Evolutionary conservation across 92 coral and sea anemone species (phyloP).

Genomic region (Parazoanthus atlanticus): DNA sequence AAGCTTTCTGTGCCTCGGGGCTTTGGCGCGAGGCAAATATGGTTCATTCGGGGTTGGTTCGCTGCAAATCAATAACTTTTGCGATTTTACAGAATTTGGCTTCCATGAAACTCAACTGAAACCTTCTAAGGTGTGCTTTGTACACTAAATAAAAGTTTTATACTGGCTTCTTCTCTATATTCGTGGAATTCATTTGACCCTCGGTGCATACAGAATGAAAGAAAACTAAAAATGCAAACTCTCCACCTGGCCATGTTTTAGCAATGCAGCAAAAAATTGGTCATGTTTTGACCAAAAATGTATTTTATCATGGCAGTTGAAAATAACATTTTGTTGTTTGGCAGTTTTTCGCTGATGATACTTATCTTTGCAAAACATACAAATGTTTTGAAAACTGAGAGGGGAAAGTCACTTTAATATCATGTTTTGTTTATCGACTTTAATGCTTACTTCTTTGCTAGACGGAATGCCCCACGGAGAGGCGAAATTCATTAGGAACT

Average conservation of each 20-base stretch:
- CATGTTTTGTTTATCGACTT: neutral
- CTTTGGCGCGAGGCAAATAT: neutral
- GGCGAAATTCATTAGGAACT: neutral
- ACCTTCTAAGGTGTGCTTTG: neutral
- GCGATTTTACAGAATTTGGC: neutral
- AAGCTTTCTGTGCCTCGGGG: neutral
- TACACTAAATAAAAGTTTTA: neutral
- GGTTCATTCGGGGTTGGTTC: neutral
- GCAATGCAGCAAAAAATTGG: neutral
- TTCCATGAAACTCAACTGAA: neutral
- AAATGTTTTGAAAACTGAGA: constrained; percentile 11
- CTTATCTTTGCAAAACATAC: neutral
- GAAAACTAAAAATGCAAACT: neutral
- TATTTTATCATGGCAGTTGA: neutral
- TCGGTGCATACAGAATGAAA: neutral
- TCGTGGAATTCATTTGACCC: neutral
- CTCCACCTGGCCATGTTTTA: constrained; percentile 1
- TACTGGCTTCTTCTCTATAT: neutral
- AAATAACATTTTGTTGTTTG: neutral
- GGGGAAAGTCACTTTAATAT: constrained; percentile 7
- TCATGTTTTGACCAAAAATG: neutral
- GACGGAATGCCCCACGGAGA: constrained; percentile 10
- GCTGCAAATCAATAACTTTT: neutral
- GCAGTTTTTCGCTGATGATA: neutral
- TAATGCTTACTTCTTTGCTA: neutral